A percentile compares a stretch with the other conserved stretches of the same genome.
Conservation (phyloP, 2,888 invertebrate species). For the Phymatocera aterrima region DNA sequence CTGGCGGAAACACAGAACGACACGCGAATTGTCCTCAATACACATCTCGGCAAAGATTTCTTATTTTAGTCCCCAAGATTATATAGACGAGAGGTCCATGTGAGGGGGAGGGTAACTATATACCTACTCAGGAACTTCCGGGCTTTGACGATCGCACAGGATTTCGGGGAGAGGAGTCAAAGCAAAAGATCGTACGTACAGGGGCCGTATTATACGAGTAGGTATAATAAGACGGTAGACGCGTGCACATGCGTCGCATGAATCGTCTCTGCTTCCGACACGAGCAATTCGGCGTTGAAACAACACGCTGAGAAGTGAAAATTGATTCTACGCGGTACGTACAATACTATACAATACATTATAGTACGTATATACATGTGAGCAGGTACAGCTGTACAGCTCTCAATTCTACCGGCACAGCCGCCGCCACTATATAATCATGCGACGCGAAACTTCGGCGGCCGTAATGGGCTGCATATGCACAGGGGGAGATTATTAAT, state of each 20-base stretch:
- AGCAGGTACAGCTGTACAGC: not conserved
- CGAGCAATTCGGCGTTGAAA: slow-evolving; percentile 38
- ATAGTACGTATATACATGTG: not conserved
- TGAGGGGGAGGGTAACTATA: too few relatives aligned
- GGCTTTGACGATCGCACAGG: not conserved
- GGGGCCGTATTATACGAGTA: not conserved
- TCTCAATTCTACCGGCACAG: not conserved
- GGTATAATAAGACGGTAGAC: not conserved
- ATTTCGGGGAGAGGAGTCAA: not conserved
- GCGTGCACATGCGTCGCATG: slow-evolving; percentile 30
- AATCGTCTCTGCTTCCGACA: slow-evolving; percentile 42
- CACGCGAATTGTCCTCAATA: too few relatives aligned
- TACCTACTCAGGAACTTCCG: slow-evolving; percentile 18
- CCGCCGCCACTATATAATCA: not conserved
- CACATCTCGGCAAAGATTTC: too few relatives aligned
- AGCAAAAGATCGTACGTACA: not conserved
- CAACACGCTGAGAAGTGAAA: slow-evolving; percentile 37
- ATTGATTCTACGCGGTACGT: slow-evolving; percentile 30
- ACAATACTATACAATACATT: not conserved
- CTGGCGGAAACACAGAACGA: too few relatives aligned
- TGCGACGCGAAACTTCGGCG: slow-evolving; percentile 20
- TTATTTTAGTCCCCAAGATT: too few relatives aligned
- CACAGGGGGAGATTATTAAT: slow-evolving; percentile 6
- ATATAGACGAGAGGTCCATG: not conserved
- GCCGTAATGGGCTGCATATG: not conserved